These are phyloP conservation scores for Drosophila prostipennis DNA, from an alignment of 2,888 invertebrate genomes.

Conservation along the genomic window DNA sequence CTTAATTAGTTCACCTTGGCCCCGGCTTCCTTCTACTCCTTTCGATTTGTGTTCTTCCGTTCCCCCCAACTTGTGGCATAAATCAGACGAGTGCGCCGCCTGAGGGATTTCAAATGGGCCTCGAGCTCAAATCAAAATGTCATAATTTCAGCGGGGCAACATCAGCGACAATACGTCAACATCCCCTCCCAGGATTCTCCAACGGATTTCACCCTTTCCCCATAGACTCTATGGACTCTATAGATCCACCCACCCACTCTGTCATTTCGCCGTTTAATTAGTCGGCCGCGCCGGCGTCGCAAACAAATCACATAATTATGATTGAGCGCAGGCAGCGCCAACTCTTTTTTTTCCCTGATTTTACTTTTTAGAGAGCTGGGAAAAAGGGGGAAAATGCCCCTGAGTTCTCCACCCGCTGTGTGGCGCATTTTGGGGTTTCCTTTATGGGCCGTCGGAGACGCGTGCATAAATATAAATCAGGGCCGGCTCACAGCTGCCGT, in stretches of 20 bases:
- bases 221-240: not conserved
- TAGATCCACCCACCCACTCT: slow-evolving; percentile 46
- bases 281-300: slow-evolving; percentile 64
- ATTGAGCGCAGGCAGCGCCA: slow-evolving; percentile 75
- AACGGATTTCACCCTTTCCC: not conserved
- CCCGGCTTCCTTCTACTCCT: not conserved
- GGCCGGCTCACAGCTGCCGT: slow-evolving; percentile 76
- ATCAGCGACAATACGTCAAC: slow-evolving; percentile 82
- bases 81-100: slow-evolving; percentile 55
- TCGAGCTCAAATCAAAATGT: slow-evolving; percentile 82
- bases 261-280: slow-evolving; percentile 67
- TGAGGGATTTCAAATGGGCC: slow-evolving; percentile 80
- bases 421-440: slow-evolving; percentile 68
- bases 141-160: slow-evolving; percentile 78
- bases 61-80: slow-evolving; percentile 15
- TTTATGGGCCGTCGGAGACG: slow-evolving; percentile 57
- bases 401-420: slow-evolving; percentile 9
- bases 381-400: not conserved
- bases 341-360: slow-evolving; percentile 3
- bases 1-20: slow-evolving; percentile 46
- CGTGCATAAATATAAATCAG: slow-evolving; percentile 77
- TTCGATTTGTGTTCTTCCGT: not conserved
- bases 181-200: slow-evolving; percentile 33
- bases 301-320: slow-evolving; percentile 83
- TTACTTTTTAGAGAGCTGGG: not conserved